Percentiles rank a stretch among this genome's conserved stretches.
Conservation (phyloP, 2,888 invertebrate species). For the Orthonevra nobilis region DNA sequence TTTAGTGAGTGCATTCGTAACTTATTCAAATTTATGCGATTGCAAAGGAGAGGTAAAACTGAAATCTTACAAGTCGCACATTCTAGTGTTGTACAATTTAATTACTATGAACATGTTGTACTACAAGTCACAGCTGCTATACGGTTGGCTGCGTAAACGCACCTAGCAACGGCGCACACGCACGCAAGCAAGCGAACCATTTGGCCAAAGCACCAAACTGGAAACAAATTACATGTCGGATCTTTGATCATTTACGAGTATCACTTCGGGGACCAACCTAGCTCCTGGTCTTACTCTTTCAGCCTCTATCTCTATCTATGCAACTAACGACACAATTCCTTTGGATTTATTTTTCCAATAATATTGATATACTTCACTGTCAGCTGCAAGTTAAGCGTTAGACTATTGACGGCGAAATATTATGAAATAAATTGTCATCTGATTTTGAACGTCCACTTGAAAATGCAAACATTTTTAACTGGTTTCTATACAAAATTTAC, state of each 20-base stretch:
- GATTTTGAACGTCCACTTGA: constrained; percentile 58
- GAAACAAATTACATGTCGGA: constrained; percentile 66
- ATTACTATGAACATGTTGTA: constrained; percentile 67
- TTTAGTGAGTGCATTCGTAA: constrained; percentile 27
- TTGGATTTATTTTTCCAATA: constrained; percentile 11
- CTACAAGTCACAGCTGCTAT: constrained; percentile 44
- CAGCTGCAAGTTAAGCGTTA: constrained; percentile 28
- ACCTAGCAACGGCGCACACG: neutral
- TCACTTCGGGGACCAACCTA: constrained; percentile 40
- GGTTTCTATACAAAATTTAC: constrained; percentile 22
- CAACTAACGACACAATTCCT: constrained; percentile 43
- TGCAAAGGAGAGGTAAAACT: constrained; percentile 16
- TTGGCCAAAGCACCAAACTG: constrained; percentile 57
- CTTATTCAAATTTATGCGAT: constrained; percentile 52
- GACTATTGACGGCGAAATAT: constrained; percentile 61
- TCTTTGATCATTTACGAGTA: constrained; percentile 66
- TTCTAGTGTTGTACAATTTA: constrained; percentile 65
- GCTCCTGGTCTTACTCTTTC: constrained; percentile 67
- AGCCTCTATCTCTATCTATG: constrained; percentile 34
- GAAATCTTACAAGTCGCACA: constrained; percentile 46
- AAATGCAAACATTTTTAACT: constrained; percentile 42
- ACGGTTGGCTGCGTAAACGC: constrained; percentile 41
- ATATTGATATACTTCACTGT: constrained; percentile 43
- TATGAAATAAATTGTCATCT: constrained; percentile 68
- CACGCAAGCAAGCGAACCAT: constrained; percentile 5